Evolutionary conservation across 1,140 invertebrate genomes (phyloP), one percentile per base, ranked within the genome.

Genomic region (Gryllus bimaculatus): DNA sequence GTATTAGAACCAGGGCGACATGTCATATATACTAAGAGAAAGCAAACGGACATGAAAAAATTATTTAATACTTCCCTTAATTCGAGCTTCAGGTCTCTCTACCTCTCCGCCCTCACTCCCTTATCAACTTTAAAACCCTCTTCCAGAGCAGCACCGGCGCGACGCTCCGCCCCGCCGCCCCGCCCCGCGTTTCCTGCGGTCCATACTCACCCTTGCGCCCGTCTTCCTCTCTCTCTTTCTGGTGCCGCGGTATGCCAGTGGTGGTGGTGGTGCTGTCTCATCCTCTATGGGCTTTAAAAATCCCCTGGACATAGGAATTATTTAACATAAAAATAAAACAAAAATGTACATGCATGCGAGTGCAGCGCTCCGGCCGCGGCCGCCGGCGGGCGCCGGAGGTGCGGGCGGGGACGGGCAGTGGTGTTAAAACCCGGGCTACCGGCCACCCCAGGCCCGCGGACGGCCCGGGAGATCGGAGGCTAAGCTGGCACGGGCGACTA

Each of bases 11-110:
- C 74, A 2, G 7, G 18, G 54, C 54, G 54, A 66, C 54, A 66
- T 66, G 2, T 3, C 7, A 78, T 54, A 66, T 79, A 39, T 48
- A 77, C n/a, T n/a, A n/a, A n/a, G n/a, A 77, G 47, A 73, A 78
- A 78, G 47, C 79, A 79, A 79, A 79, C 79, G 79, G 79, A 79
- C 79, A 79, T 79, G 79, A 79, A 79, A 79, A n/a, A 79, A 79
- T 79, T 79, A 79, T 79, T 79, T 79, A 79, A 79, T 79, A 79
- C 79, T 79, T 79, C 79, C 79, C 79, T 79, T 79, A 79, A 79
- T 79, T 79, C 79, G n/a, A 79, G 26, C 54, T 66, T n/a, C n/a
- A n/a, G 7, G 54, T 18, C 54, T 66, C 78, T 48, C 78, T 18
- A 21, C 47, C n/a, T 18, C 48, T 12, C 47, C 47, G 39, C 39